Conservation (phyloP, 2,113 vertebrate genomes). For the Lamprotornis superbus region DNA sequence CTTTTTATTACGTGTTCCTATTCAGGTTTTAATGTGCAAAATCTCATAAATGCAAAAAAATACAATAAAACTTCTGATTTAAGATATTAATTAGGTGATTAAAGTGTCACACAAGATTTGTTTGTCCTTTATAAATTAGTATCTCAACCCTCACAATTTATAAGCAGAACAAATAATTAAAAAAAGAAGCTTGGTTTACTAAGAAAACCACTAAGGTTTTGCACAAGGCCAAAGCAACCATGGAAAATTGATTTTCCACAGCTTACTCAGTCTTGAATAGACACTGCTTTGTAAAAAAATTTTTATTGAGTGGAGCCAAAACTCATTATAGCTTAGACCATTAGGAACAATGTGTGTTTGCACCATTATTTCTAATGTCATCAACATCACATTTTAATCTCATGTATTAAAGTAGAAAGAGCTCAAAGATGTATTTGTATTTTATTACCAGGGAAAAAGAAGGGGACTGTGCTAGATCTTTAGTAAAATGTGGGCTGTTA, state of each 20-base stretch:
- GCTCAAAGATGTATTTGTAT: background rate
- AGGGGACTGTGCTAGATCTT: background rate
- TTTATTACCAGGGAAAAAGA: background rate
- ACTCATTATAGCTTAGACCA: slow-evolving; percentile 8
- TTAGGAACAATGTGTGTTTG: background rate
- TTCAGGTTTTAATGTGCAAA: slow-evolving; percentile 27
- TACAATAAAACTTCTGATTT: slow-evolving; percentile 42
- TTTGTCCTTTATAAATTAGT: slow-evolving; percentile 41
- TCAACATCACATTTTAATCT: slow-evolving; percentile 13
- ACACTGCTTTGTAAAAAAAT: background rate
- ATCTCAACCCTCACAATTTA: slow-evolving; percentile 14
- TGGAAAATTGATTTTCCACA: slow-evolving; percentile 42
- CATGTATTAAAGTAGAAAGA: background rate
- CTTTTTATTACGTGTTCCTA: slow-evolving; percentile 5
- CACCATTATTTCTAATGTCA: slow-evolving; percentile 34
- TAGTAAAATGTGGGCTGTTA: background rate
- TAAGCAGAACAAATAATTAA: slow-evolving; percentile 44
- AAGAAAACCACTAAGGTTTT: slow-evolving; percentile 6
- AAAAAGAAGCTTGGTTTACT: slow-evolving; percentile 15
- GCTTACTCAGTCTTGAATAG: background rate
- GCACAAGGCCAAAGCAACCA: slow-evolving; percentile 11
- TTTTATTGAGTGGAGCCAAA: slow-evolving; percentile 33
- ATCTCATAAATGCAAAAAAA: slow-evolving; percentile 31
- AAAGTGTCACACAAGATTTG: slow-evolving; percentile 42
- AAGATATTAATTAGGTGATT: slow-evolving; percentile 48